These are phyloP conservation scores for Phasia obesa DNA, from an alignment of 2,888 invertebrate genomes.

Conservation along the genomic window DNA sequence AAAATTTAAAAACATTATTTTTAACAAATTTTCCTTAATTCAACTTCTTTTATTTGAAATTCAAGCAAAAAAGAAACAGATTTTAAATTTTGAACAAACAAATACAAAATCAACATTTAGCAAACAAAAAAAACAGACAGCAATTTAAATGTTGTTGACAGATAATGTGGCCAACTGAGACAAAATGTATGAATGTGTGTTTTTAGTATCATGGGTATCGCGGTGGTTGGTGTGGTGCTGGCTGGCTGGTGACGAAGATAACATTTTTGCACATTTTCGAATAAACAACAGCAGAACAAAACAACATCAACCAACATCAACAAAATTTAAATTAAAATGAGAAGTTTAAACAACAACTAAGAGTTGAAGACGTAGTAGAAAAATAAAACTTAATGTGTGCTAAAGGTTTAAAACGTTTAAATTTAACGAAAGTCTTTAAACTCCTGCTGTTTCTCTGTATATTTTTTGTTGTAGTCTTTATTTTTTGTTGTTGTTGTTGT, in stretches of 20 bases:
- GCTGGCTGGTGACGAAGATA: constrained; percentile 66
- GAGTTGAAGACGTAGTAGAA: constrained; percentile 22
- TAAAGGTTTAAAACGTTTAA: constrained; percentile 78
- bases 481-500: not conserved
- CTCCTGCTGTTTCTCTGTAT: constrained; percentile 64
- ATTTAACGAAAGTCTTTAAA: constrained; percentile 72
- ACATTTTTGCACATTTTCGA: constrained; percentile 67
- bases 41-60: constrained; percentile 39
- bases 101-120: constrained; percentile 24
- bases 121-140: constrained; percentile 42
- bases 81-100: constrained; percentile 46
- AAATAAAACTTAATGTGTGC: constrained; percentile 75
- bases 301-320: constrained; percentile 11
- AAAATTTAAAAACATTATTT: constrained; percentile 60
- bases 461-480: too few relatives aligned
- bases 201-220: constrained; percentile 35
- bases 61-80: constrained; percentile 24
- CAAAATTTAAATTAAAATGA: constrained; percentile 50
- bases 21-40: constrained; percentile 24
- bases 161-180: constrained; percentile 72
- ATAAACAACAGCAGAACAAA: constrained; percentile 64
- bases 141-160: constrained; percentile 74
- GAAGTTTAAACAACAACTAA: constrained; percentile 37
- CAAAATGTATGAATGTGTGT: constrained; percentile 6
- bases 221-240: constrained; percentile 43